phyloP scores from a whole-genome alignment of 2,888 invertebrate genomes.

The Antheraea yamamai region DNA sequence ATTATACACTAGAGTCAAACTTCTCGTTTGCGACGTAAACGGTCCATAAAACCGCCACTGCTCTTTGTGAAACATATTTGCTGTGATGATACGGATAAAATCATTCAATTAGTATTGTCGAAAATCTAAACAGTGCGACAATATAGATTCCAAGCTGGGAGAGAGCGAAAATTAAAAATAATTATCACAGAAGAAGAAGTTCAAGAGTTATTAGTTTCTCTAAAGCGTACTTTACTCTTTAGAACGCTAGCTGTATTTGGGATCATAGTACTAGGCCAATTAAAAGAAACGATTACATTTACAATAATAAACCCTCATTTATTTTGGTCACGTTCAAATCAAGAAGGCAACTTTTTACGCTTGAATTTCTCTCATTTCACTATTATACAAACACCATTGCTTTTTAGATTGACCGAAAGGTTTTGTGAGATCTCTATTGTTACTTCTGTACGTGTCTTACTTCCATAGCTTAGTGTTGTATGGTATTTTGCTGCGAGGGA shows the following conservation, averaged over 20 bases:
- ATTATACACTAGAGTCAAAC: neutral
- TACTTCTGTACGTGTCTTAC: too few species aligned
- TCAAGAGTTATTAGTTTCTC: neutral
- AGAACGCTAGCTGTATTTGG: neutral
- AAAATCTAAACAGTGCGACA: neutral
- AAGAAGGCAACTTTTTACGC: neutral
- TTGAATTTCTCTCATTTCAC: neutral
- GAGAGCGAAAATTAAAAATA: neutral
- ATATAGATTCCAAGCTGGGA: neutral
- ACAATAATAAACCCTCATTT: too few species aligned
- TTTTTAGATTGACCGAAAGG: too few species aligned
- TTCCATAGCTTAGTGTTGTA: too few species aligned
- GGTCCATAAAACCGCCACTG: neutral
- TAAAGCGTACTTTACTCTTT: neutral
- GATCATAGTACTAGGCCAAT: neutral
- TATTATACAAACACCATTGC: neutral
- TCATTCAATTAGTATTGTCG: slow-evolving; percentile 2
- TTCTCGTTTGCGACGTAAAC: neutral
- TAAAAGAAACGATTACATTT: too few species aligned
- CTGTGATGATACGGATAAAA: neutral
- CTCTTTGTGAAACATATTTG: neutral
- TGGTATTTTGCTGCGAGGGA: too few species aligned
- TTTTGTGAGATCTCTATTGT: too few species aligned
- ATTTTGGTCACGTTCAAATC: neutral
- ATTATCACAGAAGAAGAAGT: neutral